A percentile compares a stretch with the other conserved stretches of the same genome.
Evolutionary conservation across 2,797 vertebrate species (phyloP).

Genomic region (Gobio occitaniae): DNA sequence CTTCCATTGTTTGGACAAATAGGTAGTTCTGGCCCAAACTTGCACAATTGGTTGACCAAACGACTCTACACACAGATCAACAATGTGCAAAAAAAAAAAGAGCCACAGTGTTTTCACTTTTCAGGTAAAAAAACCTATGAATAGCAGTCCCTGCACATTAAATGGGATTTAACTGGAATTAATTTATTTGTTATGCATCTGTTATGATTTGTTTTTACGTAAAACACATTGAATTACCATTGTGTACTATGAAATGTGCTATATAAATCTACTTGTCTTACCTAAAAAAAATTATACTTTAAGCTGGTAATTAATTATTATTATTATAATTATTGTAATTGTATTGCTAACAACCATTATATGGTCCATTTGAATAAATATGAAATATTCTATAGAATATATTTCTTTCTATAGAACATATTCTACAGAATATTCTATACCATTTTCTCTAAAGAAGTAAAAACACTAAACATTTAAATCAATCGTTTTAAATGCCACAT

Average conservation of each 20-base stretch:
- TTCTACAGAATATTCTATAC: neutral
- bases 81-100: neutral
- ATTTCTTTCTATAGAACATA: neutral
- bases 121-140: neutral
- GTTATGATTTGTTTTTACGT: neutral
- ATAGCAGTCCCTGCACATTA: neutral
- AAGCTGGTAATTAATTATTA: neutral
- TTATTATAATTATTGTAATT: neutral
- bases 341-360: neutral
- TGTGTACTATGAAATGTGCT: neutral
- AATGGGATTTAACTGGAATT: neutral
- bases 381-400: neutral
- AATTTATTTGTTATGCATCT: neutral
- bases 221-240: neutral
- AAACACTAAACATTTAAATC: neutral
- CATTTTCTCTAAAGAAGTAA: neutral
- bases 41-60: neutral
- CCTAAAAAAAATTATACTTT: neutral
- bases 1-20: neutral
- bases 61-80: neutral
- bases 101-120: neutral
- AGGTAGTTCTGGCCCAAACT: neutral
- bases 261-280: neutral
- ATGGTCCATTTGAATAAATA: neutral
- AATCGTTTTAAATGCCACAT: too few species aligned